phyloP scores from a whole-genome alignment of 2,797 vertebrate species.

The Cheirogaleus major region DNA sequence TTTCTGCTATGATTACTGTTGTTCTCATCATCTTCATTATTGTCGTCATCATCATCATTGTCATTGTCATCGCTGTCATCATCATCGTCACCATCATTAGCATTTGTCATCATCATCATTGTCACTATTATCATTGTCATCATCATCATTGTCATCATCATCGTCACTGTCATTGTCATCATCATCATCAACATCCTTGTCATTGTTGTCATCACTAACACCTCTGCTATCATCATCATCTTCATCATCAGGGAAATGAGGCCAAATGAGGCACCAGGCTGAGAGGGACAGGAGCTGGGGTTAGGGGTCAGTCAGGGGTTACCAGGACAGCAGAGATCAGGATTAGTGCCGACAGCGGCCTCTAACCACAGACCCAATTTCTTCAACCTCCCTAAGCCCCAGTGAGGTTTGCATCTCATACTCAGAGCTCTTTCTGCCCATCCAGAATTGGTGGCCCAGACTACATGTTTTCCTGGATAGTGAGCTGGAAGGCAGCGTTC shows the following conservation, averaged over 20 bases:
- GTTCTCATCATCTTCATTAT: no score
- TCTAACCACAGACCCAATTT: not conserved
- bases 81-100: no score
- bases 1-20: not conserved
- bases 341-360: no score
- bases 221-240: no score
- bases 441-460: not conserved
- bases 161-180: not conserved
- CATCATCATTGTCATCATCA: no score
- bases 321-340: no score
- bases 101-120: fast-evolving
- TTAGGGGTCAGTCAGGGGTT: no score
- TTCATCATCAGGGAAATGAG: not conserved
- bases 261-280: not conserved
- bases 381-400: not conserved
- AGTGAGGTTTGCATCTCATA: not conserved
- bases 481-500: not conserved
- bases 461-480: not conserved
- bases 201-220: not conserved
- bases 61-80: not conserved
- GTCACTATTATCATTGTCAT: no score
- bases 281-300: not conserved
- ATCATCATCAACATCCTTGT: no score
- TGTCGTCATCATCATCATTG: not conserved
- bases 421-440: not conserved